Conservation (phyloP, 1,140 invertebrate genomes). For the Leptinotarsa lineolata region DNA sequence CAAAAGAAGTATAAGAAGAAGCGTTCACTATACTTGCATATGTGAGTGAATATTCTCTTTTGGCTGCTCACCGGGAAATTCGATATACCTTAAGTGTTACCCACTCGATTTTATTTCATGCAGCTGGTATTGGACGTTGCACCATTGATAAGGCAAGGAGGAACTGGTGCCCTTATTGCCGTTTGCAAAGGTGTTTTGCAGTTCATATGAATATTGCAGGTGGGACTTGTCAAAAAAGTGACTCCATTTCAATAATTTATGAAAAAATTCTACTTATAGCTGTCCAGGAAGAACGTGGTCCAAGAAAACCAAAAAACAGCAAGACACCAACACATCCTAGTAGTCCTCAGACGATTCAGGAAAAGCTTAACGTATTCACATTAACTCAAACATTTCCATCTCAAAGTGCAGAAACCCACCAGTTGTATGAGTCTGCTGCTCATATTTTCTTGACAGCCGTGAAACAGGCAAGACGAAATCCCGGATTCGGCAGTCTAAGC, state of each 20-base stretch:
- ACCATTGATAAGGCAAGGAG: conserved; percentile 79
- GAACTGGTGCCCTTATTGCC: conserved; percentile 88
- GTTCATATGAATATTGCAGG: conserved; percentile 80
- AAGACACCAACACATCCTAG: background rate
- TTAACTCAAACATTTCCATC: background rate
- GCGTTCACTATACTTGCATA: conserved; percentile 75
- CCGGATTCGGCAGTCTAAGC: conserved; percentile 56
- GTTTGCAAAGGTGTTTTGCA: conserved; percentile 77
- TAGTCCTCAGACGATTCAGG: conserved; percentile 32
- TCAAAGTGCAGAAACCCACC: background rate
- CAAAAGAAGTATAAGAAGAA: conserved; percentile 76
- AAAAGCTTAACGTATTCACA: conserved; percentile 9
- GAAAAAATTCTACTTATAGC: conserved; percentile 56
- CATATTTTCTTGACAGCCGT: conserved; percentile 62
- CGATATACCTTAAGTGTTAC: too few relatives aligned
- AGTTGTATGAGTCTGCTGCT: conserved; percentile 53
- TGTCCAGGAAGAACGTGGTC: conserved; percentile 81
- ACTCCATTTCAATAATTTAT: too few relatives aligned
- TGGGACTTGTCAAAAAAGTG: conserved; percentile 51
- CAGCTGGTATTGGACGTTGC: conserved; percentile 76
- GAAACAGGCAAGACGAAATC: conserved; percentile 58
- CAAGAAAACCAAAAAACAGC: conserved; percentile 60
- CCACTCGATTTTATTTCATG: conserved; percentile 4
- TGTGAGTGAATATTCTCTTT: conserved; percentile 59
- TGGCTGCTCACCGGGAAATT: background rate